Conservation (phyloP, 2,113 vertebrate genomes). For the Lampris incognitus region DNA sequence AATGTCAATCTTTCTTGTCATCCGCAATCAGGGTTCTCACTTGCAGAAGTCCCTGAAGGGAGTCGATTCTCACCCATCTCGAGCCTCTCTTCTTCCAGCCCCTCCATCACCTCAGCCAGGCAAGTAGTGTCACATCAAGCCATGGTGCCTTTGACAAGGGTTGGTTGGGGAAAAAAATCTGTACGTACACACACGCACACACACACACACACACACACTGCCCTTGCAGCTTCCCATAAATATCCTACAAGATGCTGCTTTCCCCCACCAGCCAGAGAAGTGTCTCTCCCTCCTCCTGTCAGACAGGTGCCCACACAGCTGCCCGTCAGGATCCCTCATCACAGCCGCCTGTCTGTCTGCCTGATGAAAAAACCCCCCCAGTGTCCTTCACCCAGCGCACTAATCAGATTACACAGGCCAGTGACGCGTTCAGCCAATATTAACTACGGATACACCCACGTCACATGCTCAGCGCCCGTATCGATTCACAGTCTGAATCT, state of each 20-base stretch:
- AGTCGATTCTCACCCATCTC: slow-evolving; percentile 57
- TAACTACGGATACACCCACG: not conserved
- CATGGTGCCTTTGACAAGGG: slow-evolving; percentile 62
- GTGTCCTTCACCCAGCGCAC: slow-evolving; percentile 42
- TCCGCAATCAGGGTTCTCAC: slow-evolving; percentile 64
- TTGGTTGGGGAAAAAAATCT: slow-evolving; percentile 36
- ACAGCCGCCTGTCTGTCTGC: slow-evolving; percentile 56
- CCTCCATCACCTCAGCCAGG: slow-evolving; percentile 57
- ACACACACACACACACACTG: slow-evolving; percentile 36
- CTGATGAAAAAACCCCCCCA: slow-evolving; percentile 55
- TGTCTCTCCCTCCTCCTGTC: slow-evolving; percentile 55
- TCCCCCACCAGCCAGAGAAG: slow-evolving; percentile 63
- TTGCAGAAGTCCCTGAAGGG: slow-evolving; percentile 64
- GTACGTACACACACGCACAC: slow-evolving; percentile 74
- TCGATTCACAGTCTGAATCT: no score
- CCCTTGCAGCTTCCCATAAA: slow-evolving; percentile 76
- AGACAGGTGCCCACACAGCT: slow-evolving; percentile 82
- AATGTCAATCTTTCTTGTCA: slow-evolving; percentile 81
- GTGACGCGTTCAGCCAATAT: slow-evolving; percentile 40
- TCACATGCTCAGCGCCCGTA: no score
- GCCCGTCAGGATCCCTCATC: slow-evolving; percentile 74
- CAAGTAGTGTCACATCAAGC: slow-evolving; percentile 72
- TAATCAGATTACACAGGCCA: slow-evolving; percentile 42
- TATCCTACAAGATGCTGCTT: slow-evolving; percentile 72
- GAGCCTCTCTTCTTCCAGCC: slow-evolving; percentile 60